Evolutionary conservation across 2,113 vertebrate genomes (phyloP), one percentile per base, ranked within the genome.

Genomic region (Phoxinus phoxinus): DNA sequence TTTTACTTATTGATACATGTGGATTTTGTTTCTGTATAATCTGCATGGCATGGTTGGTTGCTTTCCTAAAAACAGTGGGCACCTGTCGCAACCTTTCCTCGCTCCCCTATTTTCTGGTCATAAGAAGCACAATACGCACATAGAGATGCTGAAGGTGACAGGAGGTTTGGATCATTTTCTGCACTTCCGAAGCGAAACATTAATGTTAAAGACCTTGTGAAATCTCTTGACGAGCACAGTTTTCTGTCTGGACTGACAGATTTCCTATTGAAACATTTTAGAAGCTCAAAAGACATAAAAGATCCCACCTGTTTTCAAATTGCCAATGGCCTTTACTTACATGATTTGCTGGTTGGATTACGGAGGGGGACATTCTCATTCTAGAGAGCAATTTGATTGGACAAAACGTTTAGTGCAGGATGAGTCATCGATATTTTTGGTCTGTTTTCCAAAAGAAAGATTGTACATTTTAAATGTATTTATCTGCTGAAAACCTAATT

Each of bases 1-100:
- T 86, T 84, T 79, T 56, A 78, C 74, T 78, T 91, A 82, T 88
- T 53, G 85, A 85, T 86, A 77, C 83, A 86, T 92, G 91, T 93
- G 89, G 90, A 89, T 88, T 91, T 92, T 88, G 88, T 85, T 91
- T 88, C 88, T 91, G 91, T 90, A 88, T 90, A 93, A 88, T 93
- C 91, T 93, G 94, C 94, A 94, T 94, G 94, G 92, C 93, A 94
- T 94, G 93, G 91, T 92, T 87, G 86, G 90, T 93, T 87, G 89
- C 89, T 92, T 91, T 92, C 89, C 83, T 73, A 89, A 87, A 91
- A 32, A 92, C 90, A 89, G 15, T 85, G 63, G 63, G 75, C 61
- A 58, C 87, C 86, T 58, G 35, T 87, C 19, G 6, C 32, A 32
- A 25, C 30, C 4, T 48, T 84, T 78, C 63, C 41, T 67, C 27